Percentiles rank a stretch among this genome's conserved stretches.
Conservation (phyloP, 2,888 invertebrate genomes). For the Spisula solida region DNA sequence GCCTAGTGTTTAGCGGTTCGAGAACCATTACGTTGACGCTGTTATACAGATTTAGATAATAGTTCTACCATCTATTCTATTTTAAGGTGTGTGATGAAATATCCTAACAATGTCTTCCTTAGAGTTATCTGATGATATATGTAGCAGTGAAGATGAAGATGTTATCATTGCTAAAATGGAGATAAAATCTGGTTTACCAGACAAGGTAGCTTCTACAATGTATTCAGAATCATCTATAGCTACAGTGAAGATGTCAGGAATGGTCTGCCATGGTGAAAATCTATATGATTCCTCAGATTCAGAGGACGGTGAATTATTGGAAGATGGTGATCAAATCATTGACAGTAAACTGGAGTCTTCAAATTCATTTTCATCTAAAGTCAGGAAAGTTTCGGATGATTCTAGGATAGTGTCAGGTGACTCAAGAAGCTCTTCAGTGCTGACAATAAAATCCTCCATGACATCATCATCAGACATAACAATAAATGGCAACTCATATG, state of each 20-base stretch:
- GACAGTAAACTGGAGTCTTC: not conserved
- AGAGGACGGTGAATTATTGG: constrained; percentile 66
- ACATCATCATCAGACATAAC: constrained; percentile 30
- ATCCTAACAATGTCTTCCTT: constrained; percentile 61
- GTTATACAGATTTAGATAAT: too few relatives aligned
- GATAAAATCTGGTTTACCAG: constrained; percentile 67
- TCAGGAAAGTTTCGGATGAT: constrained; percentile 23
- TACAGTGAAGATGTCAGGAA: constrained; percentile 70
- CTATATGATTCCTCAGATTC: constrained; percentile 68
- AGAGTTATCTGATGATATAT: constrained; percentile 61
- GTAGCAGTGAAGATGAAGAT: constrained; percentile 73
- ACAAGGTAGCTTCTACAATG: not conserved
- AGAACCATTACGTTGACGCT: too few relatives aligned
- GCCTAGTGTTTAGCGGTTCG: too few relatives aligned
- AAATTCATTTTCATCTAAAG: constrained; percentile 14
- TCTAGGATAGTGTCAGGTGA: constrained; percentile 34
- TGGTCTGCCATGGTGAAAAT: constrained; percentile 57
- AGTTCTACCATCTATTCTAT: too few relatives aligned
- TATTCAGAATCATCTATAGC: constrained; percentile 66
- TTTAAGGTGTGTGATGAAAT: constrained; percentile 17
- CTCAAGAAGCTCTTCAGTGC: constrained; percentile 37
- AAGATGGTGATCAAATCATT: not conserved
- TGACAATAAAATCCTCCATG: constrained; percentile 36
- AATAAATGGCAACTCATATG: constrained; percentile 22
- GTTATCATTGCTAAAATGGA: constrained; percentile 64